These are phyloP conservation scores for Crenuchus spilurus DNA, from an alignment of 2,797 vertebrate genomes.

Conservation along the genomic window DNA sequence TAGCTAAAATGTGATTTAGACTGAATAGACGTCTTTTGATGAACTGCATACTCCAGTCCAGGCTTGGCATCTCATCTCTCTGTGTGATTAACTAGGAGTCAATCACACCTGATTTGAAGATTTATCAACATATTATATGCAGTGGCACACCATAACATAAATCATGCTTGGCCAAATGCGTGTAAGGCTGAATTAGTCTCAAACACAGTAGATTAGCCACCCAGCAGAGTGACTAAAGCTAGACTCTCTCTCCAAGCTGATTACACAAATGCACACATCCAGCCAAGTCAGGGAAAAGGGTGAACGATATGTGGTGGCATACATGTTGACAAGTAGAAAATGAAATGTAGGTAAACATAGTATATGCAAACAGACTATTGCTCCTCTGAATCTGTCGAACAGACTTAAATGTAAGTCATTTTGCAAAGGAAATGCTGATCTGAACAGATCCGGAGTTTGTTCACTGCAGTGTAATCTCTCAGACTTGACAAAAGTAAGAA, in stretches of 20 bases:
- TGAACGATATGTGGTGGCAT: conserved; percentile 2
- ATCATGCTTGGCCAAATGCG: conserved; percentile 69
- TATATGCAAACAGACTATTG: conserved; percentile 47
- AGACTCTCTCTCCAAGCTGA: conserved; percentile 47
- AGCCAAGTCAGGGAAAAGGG: conserved; percentile 43
- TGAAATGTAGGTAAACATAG: conserved; percentile 48
- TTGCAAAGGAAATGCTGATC: conserved; percentile 21
- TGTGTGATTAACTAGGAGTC: conserved; percentile 72
- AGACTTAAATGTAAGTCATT: conserved; percentile 44
- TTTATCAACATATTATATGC: conserved; percentile 73
- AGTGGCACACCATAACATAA: conserved; percentile 65
- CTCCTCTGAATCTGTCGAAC: conserved; percentile 38
- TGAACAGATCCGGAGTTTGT: background rate
- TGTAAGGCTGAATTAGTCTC: conserved; percentile 67
- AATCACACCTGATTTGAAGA: conserved; percentile 72
- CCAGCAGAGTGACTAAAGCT: conserved; percentile 51
- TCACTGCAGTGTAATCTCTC: conserved; percentile 1
- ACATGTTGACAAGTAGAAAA: conserved; percentile 48
- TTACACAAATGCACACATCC: conserved; percentile 61
- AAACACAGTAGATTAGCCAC: conserved; percentile 67
- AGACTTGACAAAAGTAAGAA: background rate
- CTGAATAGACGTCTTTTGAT: conserved; percentile 65
- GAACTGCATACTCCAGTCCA: conserved; percentile 59
- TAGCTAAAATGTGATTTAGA: conserved; percentile 59
- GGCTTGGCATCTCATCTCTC: conserved; percentile 67